A percentile compares a stretch with the other conserved stretches of the same genome.
phyloP scores from a whole-genome alignment of 2,888 invertebrate species.

The Perizoma flavofasciatum region DNA sequence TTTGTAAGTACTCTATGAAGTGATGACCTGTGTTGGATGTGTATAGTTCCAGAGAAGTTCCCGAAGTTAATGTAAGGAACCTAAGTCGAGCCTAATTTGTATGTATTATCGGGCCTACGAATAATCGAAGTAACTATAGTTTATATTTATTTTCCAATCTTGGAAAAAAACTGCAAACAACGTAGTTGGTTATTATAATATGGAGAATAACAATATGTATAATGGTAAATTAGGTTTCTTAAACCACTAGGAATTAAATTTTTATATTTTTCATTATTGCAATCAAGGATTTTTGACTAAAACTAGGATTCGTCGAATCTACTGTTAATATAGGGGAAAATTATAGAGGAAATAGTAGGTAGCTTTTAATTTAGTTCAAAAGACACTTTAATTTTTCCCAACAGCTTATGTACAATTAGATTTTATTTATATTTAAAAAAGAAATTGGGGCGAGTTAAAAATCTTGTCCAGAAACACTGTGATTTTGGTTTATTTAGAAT shows the following conservation, averaged over 20 bases:
- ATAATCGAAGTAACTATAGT: constrained; percentile 68
- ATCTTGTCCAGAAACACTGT: constrained; percentile 78
- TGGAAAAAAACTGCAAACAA: constrained; percentile 44
- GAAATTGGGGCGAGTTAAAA: constrained; percentile 73
- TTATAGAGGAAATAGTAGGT: constrained; percentile 67
- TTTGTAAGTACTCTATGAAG: constrained; percentile 42
- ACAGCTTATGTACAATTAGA: constrained; percentile 66
- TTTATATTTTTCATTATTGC: constrained; percentile 81
- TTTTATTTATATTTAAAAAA: constrained; percentile 75
- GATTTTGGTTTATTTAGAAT: constrained; percentile 81
- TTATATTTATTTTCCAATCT: constrained; percentile 36
- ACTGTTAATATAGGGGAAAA: constrained; percentile 59
- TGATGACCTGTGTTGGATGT: constrained; percentile 31
- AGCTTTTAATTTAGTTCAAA: constrained; percentile 72
- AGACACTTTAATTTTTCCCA: constrained; percentile 70
- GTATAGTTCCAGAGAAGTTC: constrained; percentile 40
- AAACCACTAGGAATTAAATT: constrained; percentile 78
- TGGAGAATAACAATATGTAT: constrained; percentile 74
- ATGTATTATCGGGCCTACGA: constrained; percentile 72
- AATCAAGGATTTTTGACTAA: constrained; percentile 76
- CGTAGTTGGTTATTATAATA: constrained; percentile 69
- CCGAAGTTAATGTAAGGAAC: constrained; percentile 51
- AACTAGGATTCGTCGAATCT: constrained; percentile 55
- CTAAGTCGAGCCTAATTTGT: constrained; percentile 72
- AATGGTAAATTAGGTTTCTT: constrained; percentile 78